Conservation (phyloP, 2,797 vertebrate genomes). For the Falco berigora region DNA sequence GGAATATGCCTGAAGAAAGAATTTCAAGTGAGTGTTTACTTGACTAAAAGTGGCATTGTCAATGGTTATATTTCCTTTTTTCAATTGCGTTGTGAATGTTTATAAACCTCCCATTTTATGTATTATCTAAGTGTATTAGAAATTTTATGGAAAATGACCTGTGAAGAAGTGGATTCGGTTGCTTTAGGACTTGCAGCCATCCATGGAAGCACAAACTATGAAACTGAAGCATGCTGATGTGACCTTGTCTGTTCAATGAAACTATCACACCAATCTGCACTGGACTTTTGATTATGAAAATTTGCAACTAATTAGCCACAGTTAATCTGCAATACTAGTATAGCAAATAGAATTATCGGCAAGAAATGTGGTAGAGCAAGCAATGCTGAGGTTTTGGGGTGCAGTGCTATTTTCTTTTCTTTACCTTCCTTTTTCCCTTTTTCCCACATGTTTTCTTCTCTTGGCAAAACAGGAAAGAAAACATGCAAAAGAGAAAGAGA, state of each 20-base stretch:
- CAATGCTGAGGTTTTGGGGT: not conserved
- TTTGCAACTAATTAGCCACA: not conserved
- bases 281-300: not conserved
- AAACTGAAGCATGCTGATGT: not conserved
- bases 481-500: not conserved
- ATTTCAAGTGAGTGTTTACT: not conserved
- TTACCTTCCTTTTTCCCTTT: not conserved
- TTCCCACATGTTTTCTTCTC: not conserved
- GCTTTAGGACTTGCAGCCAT: not conserved
- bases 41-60: not conserved
- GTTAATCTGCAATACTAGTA: not conserved
- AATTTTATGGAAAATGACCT: not conserved
- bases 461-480: not conserved
- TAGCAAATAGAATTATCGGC: not conserved
- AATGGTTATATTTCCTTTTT: not conserved
- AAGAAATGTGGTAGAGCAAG: not conserved
- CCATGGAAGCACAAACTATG: not conserved
- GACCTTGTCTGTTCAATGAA: not conserved
- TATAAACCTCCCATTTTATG: not conserved
- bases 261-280: not conserved
- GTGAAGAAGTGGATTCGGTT: not conserved
- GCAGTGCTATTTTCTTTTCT: not conserved
- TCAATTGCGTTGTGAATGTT: not conserved
- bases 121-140: not conserved
- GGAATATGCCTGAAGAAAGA: not conserved